Conservation (phyloP, 2,888 invertebrate genomes). For the Serripes groenlandicus region DNA sequence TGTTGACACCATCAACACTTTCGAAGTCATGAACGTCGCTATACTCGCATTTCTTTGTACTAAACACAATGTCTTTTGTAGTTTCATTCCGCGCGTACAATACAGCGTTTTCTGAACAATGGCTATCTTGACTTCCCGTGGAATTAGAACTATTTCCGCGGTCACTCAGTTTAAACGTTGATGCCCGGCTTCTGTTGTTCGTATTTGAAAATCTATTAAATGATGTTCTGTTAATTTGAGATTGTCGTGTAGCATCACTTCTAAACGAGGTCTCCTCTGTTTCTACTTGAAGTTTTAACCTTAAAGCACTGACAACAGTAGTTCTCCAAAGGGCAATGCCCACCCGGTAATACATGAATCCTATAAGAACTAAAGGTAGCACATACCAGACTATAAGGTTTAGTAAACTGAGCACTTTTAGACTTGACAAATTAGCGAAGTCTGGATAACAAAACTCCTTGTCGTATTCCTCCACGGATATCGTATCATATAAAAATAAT, state of each 20-base stretch:
- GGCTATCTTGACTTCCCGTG: conserved; percentile 15
- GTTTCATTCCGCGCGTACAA: neutral
- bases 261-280: conserved; percentile 2
- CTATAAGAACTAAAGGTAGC: conserved; percentile 92
- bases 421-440: conserved; percentile 39
- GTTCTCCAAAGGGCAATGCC: conserved; percentile 93
- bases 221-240: conserved; percentile 7
- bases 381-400: conserved; percentile 94
- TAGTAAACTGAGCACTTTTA: conserved; percentile 87
- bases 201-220: conserved; percentile 3
- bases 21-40: conserved; percentile 13
- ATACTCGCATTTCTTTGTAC: conserved; percentile 18
- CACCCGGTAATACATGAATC: conserved; percentile 93
- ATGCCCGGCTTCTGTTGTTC: conserved; percentile 4
- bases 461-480: conserved; percentile 86
- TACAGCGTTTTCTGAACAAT: conserved; percentile 2
- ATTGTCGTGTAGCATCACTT: conserved; percentile 10
- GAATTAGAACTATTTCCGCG: conserved; percentile 9
- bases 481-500: conserved; percentile 93
- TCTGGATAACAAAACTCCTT: conserved; percentile 65
- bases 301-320: conserved; percentile 44
- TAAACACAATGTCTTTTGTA: conserved; percentile 6
- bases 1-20: neutral
- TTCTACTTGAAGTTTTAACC: conserved; percentile 30
- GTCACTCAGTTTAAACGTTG: neutral